These are phyloP conservation scores for Serrognathus titanus DNA, from an alignment of 2,888 invertebrate genomes.

Conservation along the genomic window DNA sequence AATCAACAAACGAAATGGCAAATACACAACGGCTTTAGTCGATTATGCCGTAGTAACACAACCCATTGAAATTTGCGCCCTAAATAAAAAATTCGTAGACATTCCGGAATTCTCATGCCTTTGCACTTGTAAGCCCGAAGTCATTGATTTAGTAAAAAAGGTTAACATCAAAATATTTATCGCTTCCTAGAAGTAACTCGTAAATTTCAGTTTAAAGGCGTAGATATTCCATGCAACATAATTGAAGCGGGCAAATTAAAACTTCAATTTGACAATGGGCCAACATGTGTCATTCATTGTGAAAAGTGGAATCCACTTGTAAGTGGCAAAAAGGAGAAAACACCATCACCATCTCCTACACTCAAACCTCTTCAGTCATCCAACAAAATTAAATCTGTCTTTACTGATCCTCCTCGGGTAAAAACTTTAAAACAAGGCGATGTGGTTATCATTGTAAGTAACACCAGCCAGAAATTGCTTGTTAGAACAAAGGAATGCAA, in stretches of 20 bases:
- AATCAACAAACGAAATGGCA: slow-evolving; percentile 9
- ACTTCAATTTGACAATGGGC: not conserved
- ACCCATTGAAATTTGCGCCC: slow-evolving; percentile 13
- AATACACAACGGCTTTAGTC: slow-evolving; percentile 23
- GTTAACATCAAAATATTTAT: not conserved
- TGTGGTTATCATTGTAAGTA: slow-evolving; percentile 27
- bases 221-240: not conserved
- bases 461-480: slow-evolving; percentile 24
- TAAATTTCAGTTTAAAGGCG: too few species aligned
- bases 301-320: slow-evolving; percentile 20
- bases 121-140: slow-evolving; percentile 11
- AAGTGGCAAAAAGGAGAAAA: not conserved
- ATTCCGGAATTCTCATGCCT: slow-evolving; percentile 25
- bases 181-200: too few species aligned
- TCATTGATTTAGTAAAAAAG: not conserved
- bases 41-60: slow-evolving; percentile 24
- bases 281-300: slow-evolving; percentile 5
- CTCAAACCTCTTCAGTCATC: not conserved
- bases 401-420: not conserved
- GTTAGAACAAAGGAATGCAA: slow-evolving; percentile 33
- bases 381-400: not conserved
- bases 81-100: slow-evolving; percentile 16
- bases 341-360: not conserved
- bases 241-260: slow-evolving; percentile 10
- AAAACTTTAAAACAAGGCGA: slow-evolving; percentile 13